Base-by-base conservation (phyloP, 2,113 vertebrate species). In the Lamprotornis superbus region DNA sequence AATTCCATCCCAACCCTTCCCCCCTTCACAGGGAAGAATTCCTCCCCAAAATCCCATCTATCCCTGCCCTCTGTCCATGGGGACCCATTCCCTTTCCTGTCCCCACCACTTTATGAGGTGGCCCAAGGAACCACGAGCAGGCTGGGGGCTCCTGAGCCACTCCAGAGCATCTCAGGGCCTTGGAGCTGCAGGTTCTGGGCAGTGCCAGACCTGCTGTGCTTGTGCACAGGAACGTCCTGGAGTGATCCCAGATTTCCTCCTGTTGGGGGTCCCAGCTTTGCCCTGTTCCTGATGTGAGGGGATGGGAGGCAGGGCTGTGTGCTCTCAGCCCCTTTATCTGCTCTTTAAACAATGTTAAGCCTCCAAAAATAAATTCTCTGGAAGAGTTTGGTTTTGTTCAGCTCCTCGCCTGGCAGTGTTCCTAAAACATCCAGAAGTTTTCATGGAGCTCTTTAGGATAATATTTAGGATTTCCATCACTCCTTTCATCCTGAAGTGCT, bases 341-440 rank as follows among this genome's bases (percentile, higher is more conserved):
- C 93, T 61, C 85, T 52, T 86, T 87, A 91, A 94, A 87, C 53
- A 70, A 12, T 13, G 2, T 22, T 64, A 68, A 93, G 17, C 82
- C 60, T 75, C 91, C 79, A 33, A 28, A 91, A 94, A 94, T 56
- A 95, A 97, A 95, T 79, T 80, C 2, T 1, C 91, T 70, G 79
- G 49, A 42, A 91, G 46, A 76, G 46, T 40, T 90, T 83, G 89
- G 67, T 47, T 94, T 95, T 61, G 64, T 69, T 87, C 84, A 88
- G n/a, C 84, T 93, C 24, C 8, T 63, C 0, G 0, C 70, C 88
- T 97, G 96, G 96, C 93, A 96, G 71, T 0, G 0, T 27, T 96
- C 93, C 94, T 95, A 94, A 83, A 95, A 95, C 57, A 88, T 82
- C 92, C 91, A 85, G 52, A 68, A 94, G 64, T 89, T 87, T 68